These are phyloP conservation scores for Steinernema feltiae DNA, from an alignment of 1,140 invertebrate genomes.

Conservation along the genomic window DNA sequence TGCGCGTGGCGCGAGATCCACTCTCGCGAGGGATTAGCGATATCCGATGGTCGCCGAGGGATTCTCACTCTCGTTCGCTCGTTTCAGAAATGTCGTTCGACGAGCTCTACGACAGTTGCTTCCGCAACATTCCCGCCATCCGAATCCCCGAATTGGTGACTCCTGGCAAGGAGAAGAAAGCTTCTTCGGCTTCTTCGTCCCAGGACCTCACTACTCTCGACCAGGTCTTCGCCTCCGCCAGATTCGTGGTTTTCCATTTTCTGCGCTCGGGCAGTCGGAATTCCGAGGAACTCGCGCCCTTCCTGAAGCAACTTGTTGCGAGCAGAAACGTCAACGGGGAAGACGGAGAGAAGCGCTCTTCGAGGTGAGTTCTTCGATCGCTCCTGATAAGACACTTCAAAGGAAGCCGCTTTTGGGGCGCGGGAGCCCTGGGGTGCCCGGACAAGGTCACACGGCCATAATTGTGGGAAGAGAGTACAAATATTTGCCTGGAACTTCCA, in stretches of 20 bases:
- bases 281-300: constrained; percentile 20
- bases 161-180: neutral
- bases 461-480: too few species aligned
- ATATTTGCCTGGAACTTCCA: too few species aligned
- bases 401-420: neutral
- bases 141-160: neutral
- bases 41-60: neutral
- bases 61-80: neutral
- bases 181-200: neutral
- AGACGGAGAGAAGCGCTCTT: constrained; percentile 25
- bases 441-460: neutral
- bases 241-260: constrained; percentile 24
- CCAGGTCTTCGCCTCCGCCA: constrained; percentile 13
- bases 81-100: constrained; percentile 27
- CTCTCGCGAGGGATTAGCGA: too few species aligned
- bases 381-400: constrained; percentile 20
- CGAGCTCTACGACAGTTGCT: constrained; percentile 28
- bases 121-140: constrained; percentile 22
- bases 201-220: constrained; percentile 20
- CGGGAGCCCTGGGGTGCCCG: neutral
- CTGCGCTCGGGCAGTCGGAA: constrained; percentile 19
- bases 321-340: constrained; percentile 19
- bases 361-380: constrained; percentile 19
- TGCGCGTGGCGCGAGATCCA: too few species aligned
- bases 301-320: constrained; percentile 18